Percentiles rank a stretch among this genome's conserved stretches.
These are phyloP conservation scores for Halichoerus grypus DNA, from an alignment of 2,113 vertebrate species.

Conservation along the genomic window DNA sequence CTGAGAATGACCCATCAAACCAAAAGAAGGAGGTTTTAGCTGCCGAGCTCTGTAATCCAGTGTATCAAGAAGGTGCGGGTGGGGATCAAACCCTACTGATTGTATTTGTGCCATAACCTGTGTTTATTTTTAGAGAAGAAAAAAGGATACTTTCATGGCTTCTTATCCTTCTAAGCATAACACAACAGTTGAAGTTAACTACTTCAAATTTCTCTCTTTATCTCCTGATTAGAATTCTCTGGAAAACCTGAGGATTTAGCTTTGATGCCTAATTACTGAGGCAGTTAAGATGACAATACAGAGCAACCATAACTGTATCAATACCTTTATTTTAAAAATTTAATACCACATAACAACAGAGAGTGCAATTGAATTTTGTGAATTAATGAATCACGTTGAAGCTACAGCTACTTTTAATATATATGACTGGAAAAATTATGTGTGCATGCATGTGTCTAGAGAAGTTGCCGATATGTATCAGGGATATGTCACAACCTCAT, in stretches of 20 bases:
- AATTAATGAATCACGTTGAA: background rate
- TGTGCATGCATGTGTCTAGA: background rate
- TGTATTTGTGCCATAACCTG: background rate
- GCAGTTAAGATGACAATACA: background rate
- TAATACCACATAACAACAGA: background rate
- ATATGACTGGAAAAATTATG: background rate
- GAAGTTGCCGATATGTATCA: background rate
- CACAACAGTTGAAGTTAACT: background rate
- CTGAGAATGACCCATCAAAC: background rate
- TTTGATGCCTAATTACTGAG: background rate
- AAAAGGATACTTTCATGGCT: constrained; percentile 74
- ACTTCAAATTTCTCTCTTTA: background rate
- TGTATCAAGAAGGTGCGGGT: background rate
- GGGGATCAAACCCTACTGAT: accelerated
- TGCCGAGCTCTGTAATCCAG: background rate
- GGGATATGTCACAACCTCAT: background rate
- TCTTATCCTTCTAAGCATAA: constrained; percentile 21
- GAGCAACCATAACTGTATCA: background rate
- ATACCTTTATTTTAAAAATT: background rate
- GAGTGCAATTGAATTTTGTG: background rate
- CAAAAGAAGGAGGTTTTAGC: background rate
- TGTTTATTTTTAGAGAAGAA: background rate
- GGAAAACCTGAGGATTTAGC: constrained; percentile 18
- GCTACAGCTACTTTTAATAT: background rate
- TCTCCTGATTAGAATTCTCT: background rate